Percentiles rank a stretch among this genome's conserved stretches.
Evolutionary conservation across 2,113 vertebrate species (phyloP).

Genomic region (Datnioides undecimradiatus): DNA sequence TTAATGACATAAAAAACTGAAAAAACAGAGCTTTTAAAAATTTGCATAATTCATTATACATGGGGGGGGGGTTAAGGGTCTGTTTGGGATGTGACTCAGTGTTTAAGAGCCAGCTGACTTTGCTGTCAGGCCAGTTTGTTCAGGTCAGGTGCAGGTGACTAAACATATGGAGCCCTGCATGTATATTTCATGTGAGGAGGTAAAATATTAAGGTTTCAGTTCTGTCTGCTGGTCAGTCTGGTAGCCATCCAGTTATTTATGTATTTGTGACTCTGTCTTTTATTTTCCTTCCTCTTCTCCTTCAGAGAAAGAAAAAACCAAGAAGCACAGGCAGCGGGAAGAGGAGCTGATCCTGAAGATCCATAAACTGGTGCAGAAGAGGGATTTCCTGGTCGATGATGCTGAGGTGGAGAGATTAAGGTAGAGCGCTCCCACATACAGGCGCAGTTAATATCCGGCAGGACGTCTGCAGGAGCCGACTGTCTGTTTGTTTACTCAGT

Average conservation of each 20-base stretch:
- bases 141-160: neutral
- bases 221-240: neutral
- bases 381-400: slow-evolving; percentile 98
- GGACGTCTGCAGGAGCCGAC: neutral
- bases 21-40: neutral
- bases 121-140: slow-evolving; percentile 11
- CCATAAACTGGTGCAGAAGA: slow-evolving; percentile 96
- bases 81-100: slow-evolving; percentile 16
- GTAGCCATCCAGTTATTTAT: neutral
- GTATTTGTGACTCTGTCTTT: neutral
- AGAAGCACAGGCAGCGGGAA: slow-evolving; percentile 91
- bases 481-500: neutral
- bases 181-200: neutral
- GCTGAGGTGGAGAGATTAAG: slow-evolving; percentile 97
- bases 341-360: slow-evolving; percentile 97
- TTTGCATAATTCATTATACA: slow-evolving; percentile 59
- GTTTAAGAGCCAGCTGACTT: slow-evolving; percentile 26
- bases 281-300: neutral
- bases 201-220: neutral
- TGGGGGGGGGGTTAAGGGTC: slow-evolving; percentile 10
- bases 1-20: slow-evolving; percentile 12
- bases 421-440: slow-evolving; percentile 72
- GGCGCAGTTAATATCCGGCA: neutral
- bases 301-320: slow-evolving; percentile 93
- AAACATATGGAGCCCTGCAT: neutral